Evolutionary conservation across 2,888 invertebrate genomes (phyloP).

Genomic region (Phoenoteleia sp.): DNA sequence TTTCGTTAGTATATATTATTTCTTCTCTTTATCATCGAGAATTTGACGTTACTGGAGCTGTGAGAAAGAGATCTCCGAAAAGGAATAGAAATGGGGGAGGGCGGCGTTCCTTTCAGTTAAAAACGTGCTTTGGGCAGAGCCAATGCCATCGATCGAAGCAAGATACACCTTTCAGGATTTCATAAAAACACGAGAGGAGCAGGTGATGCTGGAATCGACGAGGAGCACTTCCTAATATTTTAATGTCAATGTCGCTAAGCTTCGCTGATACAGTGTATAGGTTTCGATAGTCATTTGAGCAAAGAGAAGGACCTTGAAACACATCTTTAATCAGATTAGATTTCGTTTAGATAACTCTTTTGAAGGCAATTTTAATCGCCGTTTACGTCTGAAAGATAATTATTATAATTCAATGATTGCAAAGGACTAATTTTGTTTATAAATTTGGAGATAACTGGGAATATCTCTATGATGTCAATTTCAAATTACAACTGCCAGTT

Average conservation of each 20-base stretch:
- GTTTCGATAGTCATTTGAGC: slow-evolving; percentile 24
- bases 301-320: slow-evolving; percentile 9
- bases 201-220: slow-evolving; percentile 36
- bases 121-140: slow-evolving; percentile 43
- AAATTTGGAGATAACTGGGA: too few species aligned
- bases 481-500: too few species aligned
- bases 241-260: slow-evolving; percentile 22
- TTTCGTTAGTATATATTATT: too few species aligned
- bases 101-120: slow-evolving; percentile 41
- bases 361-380: not conserved
- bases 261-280: slow-evolving; percentile 10
- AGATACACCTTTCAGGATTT: slow-evolving; percentile 33
- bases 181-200: slow-evolving; percentile 49
- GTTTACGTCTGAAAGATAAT: not conserved
- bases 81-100: slow-evolving; percentile 58
- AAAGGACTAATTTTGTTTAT: not conserved
- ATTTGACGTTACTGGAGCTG: slow-evolving; percentile 46
- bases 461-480: too few species aligned
- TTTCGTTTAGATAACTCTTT: slow-evolving; percentile 18
- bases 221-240: slow-evolving; percentile 14
- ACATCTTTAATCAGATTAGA: slow-evolving; percentile 25
- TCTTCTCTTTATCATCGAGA: slow-evolving; percentile 33
- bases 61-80: slow-evolving; percentile 52
- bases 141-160: slow-evolving; percentile 39
- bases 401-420: not conserved